Evolutionary conservation across 2,888 invertebrate genomes (phyloP).

Genomic region (Mongoloraphidia duomilia): DNA sequence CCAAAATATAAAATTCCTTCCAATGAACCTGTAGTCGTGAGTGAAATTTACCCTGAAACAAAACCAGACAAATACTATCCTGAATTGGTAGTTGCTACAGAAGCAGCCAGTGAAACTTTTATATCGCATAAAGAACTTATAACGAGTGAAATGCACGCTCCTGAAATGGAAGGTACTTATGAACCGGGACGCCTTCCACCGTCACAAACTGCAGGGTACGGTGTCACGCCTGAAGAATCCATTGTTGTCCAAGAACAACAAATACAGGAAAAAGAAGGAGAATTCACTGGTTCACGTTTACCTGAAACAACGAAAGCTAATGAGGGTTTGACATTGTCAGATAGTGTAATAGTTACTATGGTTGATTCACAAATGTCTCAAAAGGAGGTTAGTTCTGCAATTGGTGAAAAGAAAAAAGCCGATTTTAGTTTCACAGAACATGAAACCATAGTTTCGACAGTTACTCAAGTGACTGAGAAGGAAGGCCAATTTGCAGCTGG

Average conservation of each 20-base stretch:
- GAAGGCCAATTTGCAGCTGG: conserved; percentile 36
- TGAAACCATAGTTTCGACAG: conserved; percentile 41
- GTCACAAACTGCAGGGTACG: conserved; percentile 42
- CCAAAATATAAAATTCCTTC: conserved; percentile 48
- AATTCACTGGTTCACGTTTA: conserved; percentile 30
- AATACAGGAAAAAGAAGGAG: conserved; percentile 50
- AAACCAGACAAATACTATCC: conserved; percentile 67
- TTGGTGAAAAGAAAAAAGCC: conserved; percentile 37
- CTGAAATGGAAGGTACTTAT: conserved; percentile 53
- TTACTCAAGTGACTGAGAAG: conserved; percentile 43
- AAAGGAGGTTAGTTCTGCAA: conserved; percentile 35
- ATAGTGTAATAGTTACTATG: conserved; percentile 43
- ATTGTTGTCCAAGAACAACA: conserved; percentile 39
- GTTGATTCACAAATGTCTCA: conserved; percentile 53
- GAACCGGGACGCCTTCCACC: conserved; percentile 42
- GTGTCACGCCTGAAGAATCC: conserved; percentile 44
- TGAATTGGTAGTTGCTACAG: conserved; percentile 64
- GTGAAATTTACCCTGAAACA: conserved; percentile 52
- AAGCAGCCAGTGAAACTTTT: conserved; percentile 51
- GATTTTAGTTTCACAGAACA: conserved; percentile 44
- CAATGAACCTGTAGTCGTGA: conserved; percentile 47
- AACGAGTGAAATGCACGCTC: conserved; percentile 47
- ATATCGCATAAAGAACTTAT: conserved; percentile 49
- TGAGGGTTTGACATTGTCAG: conserved; percentile 34
- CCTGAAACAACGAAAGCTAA: conserved; percentile 33